Base-by-base conservation (phyloP, 2,797 vertebrate species). In the Lophius americanus region DNA sequence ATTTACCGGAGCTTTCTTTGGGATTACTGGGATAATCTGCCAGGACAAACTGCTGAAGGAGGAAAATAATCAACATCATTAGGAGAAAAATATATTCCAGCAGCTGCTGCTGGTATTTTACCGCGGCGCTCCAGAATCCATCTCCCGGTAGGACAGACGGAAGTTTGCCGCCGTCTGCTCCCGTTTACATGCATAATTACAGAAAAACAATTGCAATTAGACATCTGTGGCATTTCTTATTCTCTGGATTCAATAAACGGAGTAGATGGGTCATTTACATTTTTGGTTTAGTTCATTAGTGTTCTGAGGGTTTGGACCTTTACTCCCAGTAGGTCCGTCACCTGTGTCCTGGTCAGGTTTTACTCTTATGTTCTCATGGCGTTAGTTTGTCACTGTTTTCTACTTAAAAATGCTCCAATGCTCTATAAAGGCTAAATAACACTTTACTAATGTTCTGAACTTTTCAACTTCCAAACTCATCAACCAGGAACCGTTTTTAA, bases 1-100 rank as follows among this genome's bases (percentile, higher is more conserved):
- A 33, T 12, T 12, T 5, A n/a, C 49, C 14, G 47, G 5, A 52
- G 60, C 39, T 51, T 41, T 35, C 48, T 48, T 23, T 51, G 36
- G 12, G 52, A 55, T 49, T 14, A 50, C 37, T 52, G 56, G 46
- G 23, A n/a, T 23, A 44, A 13, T 41, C 35, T 57, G 38, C 51
- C 12, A 7, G 10, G n/a, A 7, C 13, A 49, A 32, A 58, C 7
- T 41, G 44, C 50, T 42, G 36, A 64, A 14, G 33, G 13, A 48
- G 7, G 11, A 5, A 53, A 54, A 43, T 9, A 52, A 60, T 68
- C 33, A 10, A 33, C 13, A 39, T 42, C 23, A 5, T 55, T 41
- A 36, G 10, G 23, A 23, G 23, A 11, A 4, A 13, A 50, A 7
- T 13, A 13, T 5, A 14, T 49, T 54, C 32, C 23, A 4, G 39